These are phyloP conservation scores for Phengaris alcon DNA, from an alignment of 2,888 invertebrate genomes.

Conservation along the genomic window DNA sequence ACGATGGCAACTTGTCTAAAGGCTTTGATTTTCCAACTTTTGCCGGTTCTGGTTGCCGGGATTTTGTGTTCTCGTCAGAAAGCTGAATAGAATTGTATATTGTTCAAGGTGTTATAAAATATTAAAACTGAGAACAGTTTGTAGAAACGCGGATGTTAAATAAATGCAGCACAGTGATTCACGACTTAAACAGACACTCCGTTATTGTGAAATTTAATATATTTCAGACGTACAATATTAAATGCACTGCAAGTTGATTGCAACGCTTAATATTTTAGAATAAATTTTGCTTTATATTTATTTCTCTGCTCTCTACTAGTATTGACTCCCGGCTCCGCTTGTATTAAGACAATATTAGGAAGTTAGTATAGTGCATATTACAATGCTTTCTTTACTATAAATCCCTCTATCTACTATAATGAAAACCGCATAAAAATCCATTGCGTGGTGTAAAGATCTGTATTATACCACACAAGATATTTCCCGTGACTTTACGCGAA, in stretches of 20 bases:
- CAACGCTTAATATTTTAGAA: constrained; percentile 4
- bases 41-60: neutral
- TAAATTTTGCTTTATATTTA: neutral
- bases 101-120: neutral
- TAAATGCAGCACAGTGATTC: neutral
- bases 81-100: neutral
- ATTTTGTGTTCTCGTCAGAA: neutral
- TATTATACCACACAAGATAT: too few relatives aligned
- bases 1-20: too few relatives aligned
- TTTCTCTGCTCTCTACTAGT: neutral
- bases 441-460: too few relatives aligned
- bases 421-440: too few relatives aligned
- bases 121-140: constrained; percentile 18
- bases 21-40: neutral
- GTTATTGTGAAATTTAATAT: constrained; percentile 18
- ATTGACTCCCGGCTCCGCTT: neutral
- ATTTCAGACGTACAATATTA: constrained; percentile 17
- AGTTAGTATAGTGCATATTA: too few relatives aligned
- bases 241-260: constrained; percentile 3
- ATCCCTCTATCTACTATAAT: too few relatives aligned
- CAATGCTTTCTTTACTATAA: too few relatives aligned
- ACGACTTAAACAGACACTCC: neutral
- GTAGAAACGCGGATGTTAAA: constrained; percentile 4
- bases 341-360: too few relatives aligned
- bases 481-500: too few relatives aligned